Evolutionary conservation across 1,140 invertebrate species (phyloP), one percentile per base, ranked within the genome.

Genomic region (Latrodectus geometricus): DNA sequence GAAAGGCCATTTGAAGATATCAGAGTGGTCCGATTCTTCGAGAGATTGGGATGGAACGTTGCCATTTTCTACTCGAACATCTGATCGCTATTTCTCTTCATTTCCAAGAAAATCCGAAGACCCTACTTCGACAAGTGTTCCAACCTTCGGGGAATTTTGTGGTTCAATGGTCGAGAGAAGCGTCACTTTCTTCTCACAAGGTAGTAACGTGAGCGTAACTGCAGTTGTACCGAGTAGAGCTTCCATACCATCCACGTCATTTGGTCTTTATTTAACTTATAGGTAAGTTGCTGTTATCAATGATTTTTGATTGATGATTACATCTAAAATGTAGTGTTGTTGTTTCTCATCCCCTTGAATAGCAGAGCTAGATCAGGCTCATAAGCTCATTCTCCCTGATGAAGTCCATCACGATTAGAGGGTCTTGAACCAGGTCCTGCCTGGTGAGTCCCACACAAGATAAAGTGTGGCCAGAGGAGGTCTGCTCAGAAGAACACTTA

Each of bases 221-320:
- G 85, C 88, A n/a, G 83, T 87, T 4, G 81, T 89, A 8, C 88
- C 88, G 0, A 89, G 88, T 20, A 73, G 88, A 50, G 88, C 88
- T 49, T 89, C 88, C n/a, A 75, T 88, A 66, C 79, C 78, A 21
- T 69, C 88, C 3, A 76, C 88, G 11, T 87, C 87, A 12, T 89
- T 89, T 56, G 87, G 88, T 20, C 69, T 89, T 23, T 89, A 89
- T 80, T 70, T 89, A 12, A 89, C 88, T 21, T 89, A 89, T 65
- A 86, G 84, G 79, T 87, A 73, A 49, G 69, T 49, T 5, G 35
- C 35, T 23, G 52, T 4, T 35, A 21, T 72, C 7, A 12, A 1
- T 49, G 4, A 65, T 3, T 12, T 52, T 48, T 66, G 66, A 48
- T n/a, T 49, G 50, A 69, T 52, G 14, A 17, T 66, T 35, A 20